These are phyloP conservation scores for Bubo scandiacus DNA, from an alignment of 2,113 vertebrate species.

Conservation along the genomic window DNA sequence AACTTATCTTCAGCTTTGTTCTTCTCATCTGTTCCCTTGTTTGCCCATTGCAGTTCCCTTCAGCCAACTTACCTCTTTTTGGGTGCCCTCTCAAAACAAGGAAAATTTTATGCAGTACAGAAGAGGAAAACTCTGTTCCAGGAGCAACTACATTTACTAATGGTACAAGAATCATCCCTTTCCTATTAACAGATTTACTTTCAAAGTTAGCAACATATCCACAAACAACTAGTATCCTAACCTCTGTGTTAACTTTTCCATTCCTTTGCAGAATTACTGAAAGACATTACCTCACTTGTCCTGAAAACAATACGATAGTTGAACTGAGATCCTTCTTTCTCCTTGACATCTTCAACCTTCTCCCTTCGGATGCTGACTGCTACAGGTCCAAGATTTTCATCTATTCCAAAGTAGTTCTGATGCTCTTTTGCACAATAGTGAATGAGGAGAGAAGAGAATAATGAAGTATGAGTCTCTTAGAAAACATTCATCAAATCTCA, in stretches of 20 bases:
- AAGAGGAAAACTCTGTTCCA: neutral
- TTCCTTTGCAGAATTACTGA: neutral
- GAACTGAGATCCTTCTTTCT: conserved; percentile 92
- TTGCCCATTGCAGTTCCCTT: neutral
- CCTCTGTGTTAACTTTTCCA: neutral
- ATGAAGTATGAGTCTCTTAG: neutral
- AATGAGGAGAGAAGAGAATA: neutral
- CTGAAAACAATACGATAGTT: conserved; percentile 94
- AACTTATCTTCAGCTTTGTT: neutral
- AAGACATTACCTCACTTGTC: conserved; percentile 90
- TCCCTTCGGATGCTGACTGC: conserved; percentile 94
- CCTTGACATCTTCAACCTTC: conserved; percentile 90
- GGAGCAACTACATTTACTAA: neutral
- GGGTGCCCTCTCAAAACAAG: neutral
- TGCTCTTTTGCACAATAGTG: conserved; percentile 79
- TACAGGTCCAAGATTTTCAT: conserved; percentile 94
- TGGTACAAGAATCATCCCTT: neutral
- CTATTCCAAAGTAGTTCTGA: conserved; percentile 97
- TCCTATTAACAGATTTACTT: neutral
- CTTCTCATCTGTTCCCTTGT: neutral
- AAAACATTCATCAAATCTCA: neutral
- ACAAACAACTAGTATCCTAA: neutral
- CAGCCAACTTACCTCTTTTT: neutral
- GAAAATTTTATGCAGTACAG: neutral
- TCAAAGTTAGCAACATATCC: neutral